phyloP scores from a whole-genome alignment of 2,797 vertebrate genomes.

The Muscicapa comitata region DNA sequence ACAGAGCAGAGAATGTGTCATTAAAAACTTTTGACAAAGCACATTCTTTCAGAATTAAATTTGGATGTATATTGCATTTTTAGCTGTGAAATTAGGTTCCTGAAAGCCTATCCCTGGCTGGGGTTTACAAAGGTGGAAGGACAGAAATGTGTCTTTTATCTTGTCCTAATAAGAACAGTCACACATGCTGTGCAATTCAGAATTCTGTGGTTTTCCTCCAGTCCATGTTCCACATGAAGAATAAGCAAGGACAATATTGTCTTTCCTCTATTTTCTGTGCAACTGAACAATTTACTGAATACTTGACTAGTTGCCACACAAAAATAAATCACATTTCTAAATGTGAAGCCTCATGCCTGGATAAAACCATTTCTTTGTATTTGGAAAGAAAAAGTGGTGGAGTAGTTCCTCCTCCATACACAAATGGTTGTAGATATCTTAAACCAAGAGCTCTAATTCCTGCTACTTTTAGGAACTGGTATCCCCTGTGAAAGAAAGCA shows the following conservation, averaged over 20 bases:
- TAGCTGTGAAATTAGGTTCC: background rate
- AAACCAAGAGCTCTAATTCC: background rate
- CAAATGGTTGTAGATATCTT: background rate
- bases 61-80: background rate
- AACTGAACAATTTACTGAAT: background rate
- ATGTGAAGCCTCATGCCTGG: background rate
- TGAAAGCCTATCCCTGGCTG: background rate
- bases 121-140: background rate
- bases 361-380: background rate
- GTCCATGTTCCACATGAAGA: background rate
- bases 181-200: background rate
- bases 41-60: background rate
- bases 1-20: background rate
- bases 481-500: background rate
- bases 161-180: background rate
- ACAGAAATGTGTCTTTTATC: background rate
- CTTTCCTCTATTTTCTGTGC: background rate
- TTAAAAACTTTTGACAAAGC: background rate
- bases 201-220: background rate
- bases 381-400: background rate
- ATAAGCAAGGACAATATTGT: background rate
- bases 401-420: background rate
- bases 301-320: background rate
- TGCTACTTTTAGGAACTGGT: background rate
- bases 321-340: background rate